Conservation (phyloP, 2,113 vertebrate genomes). For the Theristicus caerulescens region DNA sequence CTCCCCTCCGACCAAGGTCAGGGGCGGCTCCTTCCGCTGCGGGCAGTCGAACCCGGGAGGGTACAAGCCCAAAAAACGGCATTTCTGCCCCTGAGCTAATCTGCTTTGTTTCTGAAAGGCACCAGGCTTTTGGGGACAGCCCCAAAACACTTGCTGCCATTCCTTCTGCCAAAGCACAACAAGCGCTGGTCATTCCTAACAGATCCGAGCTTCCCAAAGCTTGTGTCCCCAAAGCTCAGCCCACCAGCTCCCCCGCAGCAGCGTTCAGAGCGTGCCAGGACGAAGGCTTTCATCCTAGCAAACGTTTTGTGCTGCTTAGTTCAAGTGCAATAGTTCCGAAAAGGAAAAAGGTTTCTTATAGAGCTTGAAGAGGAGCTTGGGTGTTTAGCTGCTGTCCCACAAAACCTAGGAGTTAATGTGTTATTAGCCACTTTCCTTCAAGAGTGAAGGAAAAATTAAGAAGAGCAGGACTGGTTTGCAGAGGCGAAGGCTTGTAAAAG, state of each 20-base stretch:
- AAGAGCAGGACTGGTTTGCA: not conserved
- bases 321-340: not conserved
- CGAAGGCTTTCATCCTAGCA: not conserved
- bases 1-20: not conserved
- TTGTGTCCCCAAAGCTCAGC: not conserved
- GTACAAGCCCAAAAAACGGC: fast-evolving
- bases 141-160: not conserved
- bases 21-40: not conserved
- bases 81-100: not conserved
- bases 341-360: not conserved
- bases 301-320: not conserved
- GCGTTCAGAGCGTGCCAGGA: fast-evolving
- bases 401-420: not conserved
- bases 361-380: not conserved
- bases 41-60: not conserved
- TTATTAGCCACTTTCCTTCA: not conserved
- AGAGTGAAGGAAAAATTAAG: not conserved
- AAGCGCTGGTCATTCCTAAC: not conserved
- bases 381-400: not conserved
- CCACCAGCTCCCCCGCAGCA: not conserved
- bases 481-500: not conserved
- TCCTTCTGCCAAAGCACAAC: not conserved
- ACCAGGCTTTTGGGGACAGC: not conserved
- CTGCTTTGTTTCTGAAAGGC: not conserved
- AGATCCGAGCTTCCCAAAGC: not conserved